A percentile compares a stretch with the other conserved stretches of the same genome.
Evolutionary conservation across 2,888 invertebrate genomes (phyloP).

Genomic region (Diarsia mendica): DNA sequence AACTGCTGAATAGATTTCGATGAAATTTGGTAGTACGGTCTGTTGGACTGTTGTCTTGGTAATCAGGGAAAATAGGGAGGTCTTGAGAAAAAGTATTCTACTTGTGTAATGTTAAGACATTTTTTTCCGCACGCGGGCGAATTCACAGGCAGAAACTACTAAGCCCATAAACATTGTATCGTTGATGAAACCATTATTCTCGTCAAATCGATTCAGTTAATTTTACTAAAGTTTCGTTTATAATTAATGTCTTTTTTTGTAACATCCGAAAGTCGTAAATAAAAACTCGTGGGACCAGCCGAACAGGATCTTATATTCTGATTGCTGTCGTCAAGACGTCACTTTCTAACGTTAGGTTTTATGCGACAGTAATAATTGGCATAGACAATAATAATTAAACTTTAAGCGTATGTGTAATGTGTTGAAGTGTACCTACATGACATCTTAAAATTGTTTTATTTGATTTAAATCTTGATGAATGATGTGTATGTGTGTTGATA

Average conservation of each 20-base stretch:
- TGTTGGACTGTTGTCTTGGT: not conserved
- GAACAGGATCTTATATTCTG: slow-evolving; percentile 43
- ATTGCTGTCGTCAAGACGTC: slow-evolving; percentile 50
- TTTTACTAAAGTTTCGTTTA: slow-evolving; percentile 33
- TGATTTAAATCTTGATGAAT: not conserved
- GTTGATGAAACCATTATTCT: slow-evolving; percentile 36
- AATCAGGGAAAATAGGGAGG: not conserved
- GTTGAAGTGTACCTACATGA: not conserved
- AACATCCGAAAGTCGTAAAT: slow-evolving; percentile 60
- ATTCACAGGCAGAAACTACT: not conserved
- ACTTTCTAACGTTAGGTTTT: slow-evolving; percentile 58
- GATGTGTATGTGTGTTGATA: too few relatives aligned
- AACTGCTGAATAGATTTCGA: not conserved
- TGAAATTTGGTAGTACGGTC: not conserved
- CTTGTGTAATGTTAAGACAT: too few relatives aligned
- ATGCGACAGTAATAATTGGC: slow-evolving; percentile 18
- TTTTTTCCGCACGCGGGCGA: not conserved
- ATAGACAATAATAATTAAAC: slow-evolving; percentile 22
- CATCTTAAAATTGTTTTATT: not conserved
- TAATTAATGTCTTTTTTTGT: slow-evolving; percentile 44
- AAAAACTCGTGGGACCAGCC: slow-evolving; percentile 50
- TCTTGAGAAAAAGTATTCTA: not conserved
- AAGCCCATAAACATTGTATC: slow-evolving; percentile 13
- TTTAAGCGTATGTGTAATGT: slow-evolving; percentile 19
- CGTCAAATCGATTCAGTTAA: slow-evolving; percentile 24